Evolutionary conservation across 2,113 vertebrate genomes (phyloP), one percentile per base, ranked within the genome.

Genomic region (Perca fluviatilis): DNA sequence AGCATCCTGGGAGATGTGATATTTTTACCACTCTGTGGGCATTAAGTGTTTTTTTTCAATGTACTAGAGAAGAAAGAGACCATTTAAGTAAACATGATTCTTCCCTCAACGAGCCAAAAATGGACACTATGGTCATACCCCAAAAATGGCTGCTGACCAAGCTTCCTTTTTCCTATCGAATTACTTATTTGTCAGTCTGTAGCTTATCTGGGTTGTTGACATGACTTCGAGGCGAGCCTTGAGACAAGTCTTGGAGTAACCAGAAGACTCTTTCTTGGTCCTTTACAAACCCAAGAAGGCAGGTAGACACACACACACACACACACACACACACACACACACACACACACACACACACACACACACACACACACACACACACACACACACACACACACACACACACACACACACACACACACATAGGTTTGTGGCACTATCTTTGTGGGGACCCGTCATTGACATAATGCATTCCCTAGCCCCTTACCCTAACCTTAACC

Each of bases 11-110:
- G 80, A 84, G 84, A 73, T 56, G 76, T 51, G 77, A 69, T 92
- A 93, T 90, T 90, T 92, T 87, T 88, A 89, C 79, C 46, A 58
- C 72, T 74, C 86, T 78, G 92, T 89, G 91, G 88, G 88, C 78
- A 88, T 85, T 85, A 84, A 87, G 79, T 78, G 84, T 64, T 88
- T 89, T 89, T 75, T 79, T 74, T 91, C 82, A 71, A 60, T 58
- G 79, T 18, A 77, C 84, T 53, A 79, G 50, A 83, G 84, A 77
- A 77, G 66, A 79, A 86, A 81, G 5, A 84, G 69, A 73, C 69
- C 13, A 75, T 81, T 86, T 77, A 79, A 81, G 79, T 62, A 54
- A 23, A 76, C 61, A 78, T 58, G 78, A 74, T 77, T 74, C 79
- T 89, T 80, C 79, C 64, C 71, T 73, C 16, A 63, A 50, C 21